Percentiles rank a stretch among this genome's conserved stretches.
These are phyloP conservation scores for Pardosa pseudoannulata DNA, from an alignment of 2,888 invertebrate species.

Conservation along the genomic window DNA sequence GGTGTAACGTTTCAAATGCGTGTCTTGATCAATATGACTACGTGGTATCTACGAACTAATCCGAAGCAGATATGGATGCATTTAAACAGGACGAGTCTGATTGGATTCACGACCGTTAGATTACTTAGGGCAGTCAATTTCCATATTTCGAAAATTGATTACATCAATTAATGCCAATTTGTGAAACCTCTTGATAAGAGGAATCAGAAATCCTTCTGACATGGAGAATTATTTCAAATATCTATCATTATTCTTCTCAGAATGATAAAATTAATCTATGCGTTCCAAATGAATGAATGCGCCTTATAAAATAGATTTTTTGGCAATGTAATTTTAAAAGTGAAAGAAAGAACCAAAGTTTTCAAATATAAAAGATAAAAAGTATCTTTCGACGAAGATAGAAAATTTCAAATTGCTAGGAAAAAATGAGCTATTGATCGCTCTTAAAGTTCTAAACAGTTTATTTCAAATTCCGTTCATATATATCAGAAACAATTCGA, in stretches of 20 bases:
- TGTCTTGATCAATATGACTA: background rate
- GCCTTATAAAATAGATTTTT: no score
- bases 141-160: conserved; percentile 13
- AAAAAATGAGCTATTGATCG: no score
- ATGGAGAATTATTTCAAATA: background rate
- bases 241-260: background rate
- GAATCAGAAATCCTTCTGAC: background rate
- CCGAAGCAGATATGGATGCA: background rate
- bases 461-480: no score
- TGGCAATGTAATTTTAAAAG: no score
- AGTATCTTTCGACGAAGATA: no score
- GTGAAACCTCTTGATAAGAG: conserved; percentile 6
- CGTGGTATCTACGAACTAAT: background rate
- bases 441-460: no score
- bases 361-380: no score
- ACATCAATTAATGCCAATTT: conserved; percentile 6
- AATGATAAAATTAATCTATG: no score
- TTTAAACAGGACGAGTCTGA: conserved; percentile 4
- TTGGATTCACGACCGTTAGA: background rate
- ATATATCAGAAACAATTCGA: no score
- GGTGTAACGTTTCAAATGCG: background rate
- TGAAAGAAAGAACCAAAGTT: no score
- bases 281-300: no score
- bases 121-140: conserved; percentile 1
- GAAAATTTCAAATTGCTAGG: no score